Evolutionary conservation across 1,140 invertebrate genomes (phyloP).

Genomic region (Ooceraea biroi): DNA sequence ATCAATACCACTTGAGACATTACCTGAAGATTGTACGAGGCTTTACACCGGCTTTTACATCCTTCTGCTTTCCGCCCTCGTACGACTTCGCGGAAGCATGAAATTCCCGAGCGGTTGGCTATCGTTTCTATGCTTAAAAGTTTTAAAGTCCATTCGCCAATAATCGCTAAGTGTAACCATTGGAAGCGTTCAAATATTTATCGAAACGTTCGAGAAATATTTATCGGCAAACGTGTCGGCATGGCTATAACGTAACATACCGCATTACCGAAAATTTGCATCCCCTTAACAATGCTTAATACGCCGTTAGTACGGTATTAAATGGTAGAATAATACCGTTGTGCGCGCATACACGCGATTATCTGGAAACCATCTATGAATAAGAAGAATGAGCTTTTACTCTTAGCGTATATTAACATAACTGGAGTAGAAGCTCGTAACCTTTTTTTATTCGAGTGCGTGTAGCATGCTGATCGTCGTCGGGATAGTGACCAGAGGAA

Average conservation of each 20-base stretch:
- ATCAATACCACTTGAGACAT: constrained; percentile 81
- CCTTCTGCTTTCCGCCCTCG: constrained; percentile 64
- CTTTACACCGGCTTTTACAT: constrained; percentile 73
- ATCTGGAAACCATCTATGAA: constrained; percentile 71
- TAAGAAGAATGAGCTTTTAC: constrained; percentile 76
- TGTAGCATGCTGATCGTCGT: constrained; percentile 67
- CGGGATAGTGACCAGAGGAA: constrained; percentile 65
- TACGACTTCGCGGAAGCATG: constrained; percentile 73
- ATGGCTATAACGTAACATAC: neutral
- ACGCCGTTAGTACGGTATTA: constrained; percentile 33
- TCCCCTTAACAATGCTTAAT: constrained; percentile 61
- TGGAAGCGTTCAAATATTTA: constrained; percentile 42
- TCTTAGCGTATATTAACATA: constrained; percentile 74
- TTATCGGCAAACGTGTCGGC: constrained; percentile 48
- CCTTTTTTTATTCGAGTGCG: constrained; percentile 67
- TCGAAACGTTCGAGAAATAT: constrained; percentile 45
- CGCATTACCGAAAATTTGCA: constrained; percentile 52
- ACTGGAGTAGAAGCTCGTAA: constrained; percentile 46
- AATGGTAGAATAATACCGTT: constrained; percentile 66
- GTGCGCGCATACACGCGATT: constrained; percentile 62
- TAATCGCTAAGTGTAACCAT: constrained; percentile 22
- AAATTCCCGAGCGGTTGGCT: constrained; percentile 63
- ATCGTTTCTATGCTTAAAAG: constrained; percentile 44
- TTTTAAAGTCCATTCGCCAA: constrained; percentile 24
- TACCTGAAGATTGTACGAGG: constrained; percentile 75